phyloP scores from a whole-genome alignment of 2,113 vertebrate species.

The Setophaga petechia region DNA sequence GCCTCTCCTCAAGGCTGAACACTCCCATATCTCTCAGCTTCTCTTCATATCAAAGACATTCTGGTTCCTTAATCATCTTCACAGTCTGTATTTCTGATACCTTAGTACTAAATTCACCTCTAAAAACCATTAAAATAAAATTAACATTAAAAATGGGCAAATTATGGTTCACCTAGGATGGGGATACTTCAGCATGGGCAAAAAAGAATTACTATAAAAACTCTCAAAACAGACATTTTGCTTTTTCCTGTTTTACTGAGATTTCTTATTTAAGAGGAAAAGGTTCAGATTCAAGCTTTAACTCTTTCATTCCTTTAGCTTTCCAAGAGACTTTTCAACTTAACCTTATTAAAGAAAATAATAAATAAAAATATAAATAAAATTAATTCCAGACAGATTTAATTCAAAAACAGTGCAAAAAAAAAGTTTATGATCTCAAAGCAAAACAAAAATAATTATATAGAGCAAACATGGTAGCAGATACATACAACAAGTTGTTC shows the following conservation, averaged over 20 bases:
- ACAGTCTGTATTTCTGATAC: not conserved
- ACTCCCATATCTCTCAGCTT: not conserved
- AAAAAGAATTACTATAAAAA: not conserved
- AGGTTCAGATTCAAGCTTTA: not conserved
- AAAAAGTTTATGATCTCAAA: not conserved
- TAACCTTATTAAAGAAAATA: not conserved
- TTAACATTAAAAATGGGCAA: not conserved
- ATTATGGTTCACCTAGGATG: not conserved
- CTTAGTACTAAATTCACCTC: not conserved
- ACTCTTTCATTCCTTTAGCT: not conserved
- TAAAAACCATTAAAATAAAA: not conserved
- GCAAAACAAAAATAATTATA: not conserved
- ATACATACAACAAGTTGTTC: constrained; percentile 92
- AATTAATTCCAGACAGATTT: not conserved
- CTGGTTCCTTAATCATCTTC: not conserved
- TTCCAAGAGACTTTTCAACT: not conserved
- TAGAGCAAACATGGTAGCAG: not conserved
- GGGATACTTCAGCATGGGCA: not conserved
- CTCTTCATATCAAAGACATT: not conserved
- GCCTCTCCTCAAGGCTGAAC: not conserved
- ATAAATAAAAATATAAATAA: not conserved
- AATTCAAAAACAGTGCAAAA: not conserved
- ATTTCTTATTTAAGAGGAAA: not conserved
- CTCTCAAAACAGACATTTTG: not conserved
- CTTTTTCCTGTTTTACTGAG: not conserved